These are phyloP conservation scores for Scaptomyza tumidula DNA, from an alignment of 2,888 invertebrate species.

Conservation along the genomic window DNA sequence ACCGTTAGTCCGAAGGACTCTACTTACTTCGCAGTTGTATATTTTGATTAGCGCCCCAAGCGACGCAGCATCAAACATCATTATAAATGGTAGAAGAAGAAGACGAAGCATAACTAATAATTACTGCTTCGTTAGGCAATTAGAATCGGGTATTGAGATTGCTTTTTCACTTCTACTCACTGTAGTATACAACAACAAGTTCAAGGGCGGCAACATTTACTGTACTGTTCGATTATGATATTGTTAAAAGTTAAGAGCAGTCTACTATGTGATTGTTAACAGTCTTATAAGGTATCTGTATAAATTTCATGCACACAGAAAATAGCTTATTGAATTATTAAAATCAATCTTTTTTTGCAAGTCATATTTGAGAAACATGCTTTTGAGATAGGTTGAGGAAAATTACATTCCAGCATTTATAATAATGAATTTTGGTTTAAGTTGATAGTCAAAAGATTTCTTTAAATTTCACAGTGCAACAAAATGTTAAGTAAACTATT, in stretches of 20 bases:
- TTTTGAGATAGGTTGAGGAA: background rate
- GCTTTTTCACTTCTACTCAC: slow-evolving; percentile 51
- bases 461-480: no score
- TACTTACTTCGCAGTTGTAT: slow-evolving; percentile 54
- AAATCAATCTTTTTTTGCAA: no score
- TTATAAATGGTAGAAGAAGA: background rate
- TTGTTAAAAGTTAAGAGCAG: background rate
- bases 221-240: background rate
- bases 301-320: background rate
- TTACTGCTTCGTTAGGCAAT: slow-evolving; percentile 73
- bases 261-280: background rate
- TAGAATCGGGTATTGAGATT: slow-evolving; percentile 62
- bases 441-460: no score
- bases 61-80: slow-evolving; percentile 52
- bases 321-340: background rate
- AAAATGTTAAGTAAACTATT: no score
- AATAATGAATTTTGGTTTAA: no score
- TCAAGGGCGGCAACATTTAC: slow-evolving; percentile 19
- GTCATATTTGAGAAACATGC: no score
- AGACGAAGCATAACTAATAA: slow-evolving; percentile 28
- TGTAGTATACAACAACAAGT: background rate
- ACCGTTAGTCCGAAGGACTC: background rate
- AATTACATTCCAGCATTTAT: background rate
- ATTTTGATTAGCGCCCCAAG: slow-evolving; percentile 77
- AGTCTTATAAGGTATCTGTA: background rate